phyloP scores from a whole-genome alignment of 2,888 invertebrate genomes.

The Metacarcinus magister region DNA sequence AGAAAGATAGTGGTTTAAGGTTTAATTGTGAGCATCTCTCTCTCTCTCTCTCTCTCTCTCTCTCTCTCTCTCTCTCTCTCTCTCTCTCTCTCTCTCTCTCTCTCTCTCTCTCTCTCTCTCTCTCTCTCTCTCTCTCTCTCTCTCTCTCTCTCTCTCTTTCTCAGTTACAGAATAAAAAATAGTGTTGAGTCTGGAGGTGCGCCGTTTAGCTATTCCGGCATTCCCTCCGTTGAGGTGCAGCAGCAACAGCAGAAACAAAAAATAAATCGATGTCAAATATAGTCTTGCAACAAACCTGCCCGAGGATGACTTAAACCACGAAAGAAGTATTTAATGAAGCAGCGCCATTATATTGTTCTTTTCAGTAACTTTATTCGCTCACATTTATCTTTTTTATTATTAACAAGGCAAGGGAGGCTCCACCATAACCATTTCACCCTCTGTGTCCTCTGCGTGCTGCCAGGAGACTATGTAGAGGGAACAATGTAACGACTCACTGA shows the following conservation, averaged over 20 bases:
- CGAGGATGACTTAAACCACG: background rate
- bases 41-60: slow-evolving; percentile 2
- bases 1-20: background rate
- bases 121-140: slow-evolving; percentile 13
- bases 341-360: background rate
- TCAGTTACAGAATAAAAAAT: background rate
- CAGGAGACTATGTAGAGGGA: background rate
- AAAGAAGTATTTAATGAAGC: background rate
- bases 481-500: background rate
- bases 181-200: background rate
- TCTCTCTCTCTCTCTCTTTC: background rate
- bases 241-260: background rate
- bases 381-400: background rate
- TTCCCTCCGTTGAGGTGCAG: background rate
- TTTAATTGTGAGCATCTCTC: background rate
- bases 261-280: background rate
- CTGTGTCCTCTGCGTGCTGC: background rate
- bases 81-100: slow-evolving; percentile 28
- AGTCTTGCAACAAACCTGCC: background rate
- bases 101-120: slow-evolving; percentile 32
- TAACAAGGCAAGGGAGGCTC: background rate
- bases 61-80: slow-evolving; percentile 11
- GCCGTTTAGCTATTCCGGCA: background rate
- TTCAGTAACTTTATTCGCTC: background rate
- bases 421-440: background rate